These are phyloP conservation scores for Andrena trimmerana DNA, from an alignment of 2,888 invertebrate genomes.

Conservation along the genomic window DNA sequence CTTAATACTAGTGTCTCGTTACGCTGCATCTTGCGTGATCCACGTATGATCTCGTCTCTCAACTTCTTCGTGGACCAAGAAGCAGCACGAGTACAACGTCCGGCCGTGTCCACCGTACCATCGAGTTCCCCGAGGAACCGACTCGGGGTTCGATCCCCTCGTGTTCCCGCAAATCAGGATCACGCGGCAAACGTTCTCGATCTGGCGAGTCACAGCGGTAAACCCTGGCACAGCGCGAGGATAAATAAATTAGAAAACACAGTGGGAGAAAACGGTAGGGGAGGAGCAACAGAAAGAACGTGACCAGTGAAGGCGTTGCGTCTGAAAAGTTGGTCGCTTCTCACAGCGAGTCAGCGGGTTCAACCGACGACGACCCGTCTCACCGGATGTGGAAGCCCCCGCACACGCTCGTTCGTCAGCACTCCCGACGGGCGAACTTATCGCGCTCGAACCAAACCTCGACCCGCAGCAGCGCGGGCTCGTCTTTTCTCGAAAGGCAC, in stretches of 20 bases:
- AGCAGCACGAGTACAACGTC: slow-evolving; percentile 1
- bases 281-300: slow-evolving; percentile 29
- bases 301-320: slow-evolving; percentile 42
- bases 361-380: slow-evolving; percentile 8
- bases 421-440: slow-evolving; percentile 31
- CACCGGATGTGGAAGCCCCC: slow-evolving; percentile 45
- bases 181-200: background rate
- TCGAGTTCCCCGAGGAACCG: background rate
- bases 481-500: slow-evolving; percentile 77
- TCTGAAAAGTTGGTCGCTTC: slow-evolving; percentile 16
- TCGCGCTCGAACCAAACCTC: slow-evolving; percentile 31
- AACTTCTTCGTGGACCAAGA: background rate
- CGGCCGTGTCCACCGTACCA: background rate
- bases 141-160: background rate
- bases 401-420: slow-evolving; percentile 32
- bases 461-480: slow-evolving; percentile 31
- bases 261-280: slow-evolving; percentile 7
- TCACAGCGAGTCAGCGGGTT: slow-evolving; percentile 44
- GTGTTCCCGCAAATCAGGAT: background rate
- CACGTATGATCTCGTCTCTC: slow-evolving; percentile 8
- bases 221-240: slow-evolving; percentile 21
- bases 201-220: slow-evolving; percentile 10
- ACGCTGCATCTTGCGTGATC: slow-evolving; percentile 19
- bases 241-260: slow-evolving; percentile 53
- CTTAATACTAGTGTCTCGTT: slow-evolving; percentile 42